Base-by-base conservation (phyloP, 2,888 invertebrate species). In the Seladonia tumulorum region DNA sequence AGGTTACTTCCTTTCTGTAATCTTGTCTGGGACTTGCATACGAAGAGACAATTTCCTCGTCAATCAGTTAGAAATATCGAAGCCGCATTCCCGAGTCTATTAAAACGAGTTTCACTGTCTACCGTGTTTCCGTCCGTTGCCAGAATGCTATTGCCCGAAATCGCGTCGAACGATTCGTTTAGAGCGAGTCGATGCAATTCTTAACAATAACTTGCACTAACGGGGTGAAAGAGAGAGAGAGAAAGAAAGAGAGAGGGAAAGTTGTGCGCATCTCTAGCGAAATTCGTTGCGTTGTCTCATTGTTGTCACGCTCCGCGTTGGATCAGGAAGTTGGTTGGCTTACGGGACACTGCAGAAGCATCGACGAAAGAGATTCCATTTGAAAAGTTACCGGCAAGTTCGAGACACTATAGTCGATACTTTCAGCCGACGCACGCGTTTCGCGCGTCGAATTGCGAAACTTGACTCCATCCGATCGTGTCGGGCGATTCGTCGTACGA, bases 301-400 rank as follows among this genome's bases (percentile, higher is more conserved):
- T 75, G 66, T 73, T 39, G 29, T 39, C 71, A 14, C 16, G 63
- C 18, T 47, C n/a, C 5, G 35, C n/a, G 39, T 60, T 73, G 60
- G 49, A 76, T 76, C 47, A 25, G 29, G n/a, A 79, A 63, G 57
- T 83, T 75, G 16, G 60, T 35, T 39, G 75, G 12, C 22, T 35
- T 22, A 16, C 29, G 10, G 12, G 45, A 53, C 49, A 35, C 68
- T 60, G 35, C n/a, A n/a, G 63, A 18, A 16, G 39, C 63, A 22
- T 5, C 22, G 42, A 1, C 8, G 39, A 73, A 70, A 75, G 77
- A 49, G 75, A 82, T 53, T 81, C 25, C 76, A 78, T 63, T 63
- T 70, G 75, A 72, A 85, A 73, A 85, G 76, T 86, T 82, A 39
- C n/a, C 39, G 57, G 57, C 49, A 66, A 66, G 49, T 76, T 82